Conservation (phyloP, 2,888 invertebrate species). For the Cheilosia variabilis region DNA sequence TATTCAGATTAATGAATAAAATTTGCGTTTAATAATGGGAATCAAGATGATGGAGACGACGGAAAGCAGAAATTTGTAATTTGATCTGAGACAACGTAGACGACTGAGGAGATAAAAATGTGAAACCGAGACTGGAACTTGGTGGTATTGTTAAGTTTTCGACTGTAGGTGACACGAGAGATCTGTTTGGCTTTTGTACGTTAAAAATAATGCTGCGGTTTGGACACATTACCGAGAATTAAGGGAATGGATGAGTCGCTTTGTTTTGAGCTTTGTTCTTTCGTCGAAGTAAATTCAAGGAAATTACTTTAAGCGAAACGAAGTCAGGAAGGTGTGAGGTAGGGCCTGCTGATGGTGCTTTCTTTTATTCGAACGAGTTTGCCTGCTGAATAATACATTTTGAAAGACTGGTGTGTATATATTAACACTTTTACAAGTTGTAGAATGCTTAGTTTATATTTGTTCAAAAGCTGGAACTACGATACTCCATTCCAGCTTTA, state of each 20-base stretch:
- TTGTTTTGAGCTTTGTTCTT: background rate
- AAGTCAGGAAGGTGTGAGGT: too few relatives aligned
- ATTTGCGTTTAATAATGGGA: slow-evolving; percentile 63
- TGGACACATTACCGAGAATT: slow-evolving; percentile 7
- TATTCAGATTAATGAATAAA: slow-evolving; percentile 65
- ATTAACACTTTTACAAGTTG: too few relatives aligned
- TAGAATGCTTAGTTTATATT: too few relatives aligned
- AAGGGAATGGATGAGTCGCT: background rate
- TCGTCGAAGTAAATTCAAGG: too few relatives aligned
- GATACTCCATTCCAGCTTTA: too few relatives aligned
- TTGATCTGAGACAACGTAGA: slow-evolving; percentile 59
- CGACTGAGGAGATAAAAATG: slow-evolving; percentile 49
- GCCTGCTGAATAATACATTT: too few relatives aligned
- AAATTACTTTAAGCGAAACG: too few relatives aligned
- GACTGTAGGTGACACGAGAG: slow-evolving; percentile 59
- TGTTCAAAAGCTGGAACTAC: too few relatives aligned
- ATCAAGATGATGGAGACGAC: slow-evolving; percentile 54
- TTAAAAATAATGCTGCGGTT: slow-evolving; percentile 10
- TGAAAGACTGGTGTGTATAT: too few relatives aligned
- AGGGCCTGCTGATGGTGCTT: too few relatives aligned
- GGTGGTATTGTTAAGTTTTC: slow-evolving; percentile 50
- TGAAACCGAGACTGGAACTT: slow-evolving; percentile 32
- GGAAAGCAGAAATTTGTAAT: slow-evolving; percentile 55
- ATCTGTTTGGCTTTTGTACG: slow-evolving; percentile 39
- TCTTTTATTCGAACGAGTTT: too few relatives aligned